Base-by-base conservation (phyloP, 2,113 vertebrate genomes). In the Danionella cerebrum region DNA sequence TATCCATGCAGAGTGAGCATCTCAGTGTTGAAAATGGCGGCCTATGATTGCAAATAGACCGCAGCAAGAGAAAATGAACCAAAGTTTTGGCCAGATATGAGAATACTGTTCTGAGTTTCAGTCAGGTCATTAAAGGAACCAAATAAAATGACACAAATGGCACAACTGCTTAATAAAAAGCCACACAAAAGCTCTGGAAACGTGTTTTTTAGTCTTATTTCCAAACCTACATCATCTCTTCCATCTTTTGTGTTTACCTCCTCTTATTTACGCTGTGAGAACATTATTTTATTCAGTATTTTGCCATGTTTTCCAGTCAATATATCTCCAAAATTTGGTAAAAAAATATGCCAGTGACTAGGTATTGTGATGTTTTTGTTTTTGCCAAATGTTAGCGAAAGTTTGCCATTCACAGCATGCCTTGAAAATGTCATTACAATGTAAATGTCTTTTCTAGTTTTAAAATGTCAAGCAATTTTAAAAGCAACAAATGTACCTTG, bases 1-100 rank as follows among this genome's bases (percentile, higher is more conserved):
- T 60, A 60, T 19, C 58, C 41, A 60, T 60, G 58, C 58, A 60
- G 41, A 31, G 25, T 31, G 19, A 44, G 51, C 58, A 45, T 60
- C 57, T 60, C 57, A 44, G 39, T 60, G 57, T 41, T 44, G 41
- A 45, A 45, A 60, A 60, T 19, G 45, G 9, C 24, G 39, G n/a
- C 42, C 31, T 60, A 60, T 11, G 25, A 45, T 41, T 45, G 27
- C 58, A 60, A 29, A 45, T 3, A 60, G 38, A 60, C 57, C 19
- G 6, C 25, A 44, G 13, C 33, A 44, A 52, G 50, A 31, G n/a
- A 33, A 16, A 33, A 53, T 33, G 4, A 33, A 33, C 14, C 33
- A 25, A 31, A 33, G 25, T n/a, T 33, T 31, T 53, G 50, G 27
- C 50, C 50, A 19, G 14, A 52, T 52, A 27, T 18, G 16, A 36